Evolutionary conservation across 53 echinoderm and acorn worm genomes (phyloP), one percentile per base, ranked within the genome.

Genomic region (Zoroaster sp.): DNA sequence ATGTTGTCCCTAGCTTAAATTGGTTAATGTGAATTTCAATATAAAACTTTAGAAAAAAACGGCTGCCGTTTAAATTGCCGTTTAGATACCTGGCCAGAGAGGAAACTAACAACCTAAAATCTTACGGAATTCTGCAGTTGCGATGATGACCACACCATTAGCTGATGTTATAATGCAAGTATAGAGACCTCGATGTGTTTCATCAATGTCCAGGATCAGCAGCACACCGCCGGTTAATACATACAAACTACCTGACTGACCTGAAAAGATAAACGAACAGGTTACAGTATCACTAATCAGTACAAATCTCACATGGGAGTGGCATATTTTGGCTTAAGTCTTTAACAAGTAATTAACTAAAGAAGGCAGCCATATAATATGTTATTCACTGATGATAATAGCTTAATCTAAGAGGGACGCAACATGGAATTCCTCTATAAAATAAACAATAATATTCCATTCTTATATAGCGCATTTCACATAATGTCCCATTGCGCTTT

Each of bases 121-220:
- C 93, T 90, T 70, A 93, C 93, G 40, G 13, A 87, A 81, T 0
- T 90, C 74, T 14, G 83, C 93, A 31, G 79, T 66, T 2, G 68
- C 87, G 47, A 78, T 17, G 1, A 93, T 69, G 45, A 79, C 81
- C 41, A 90, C 82, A 17, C 78, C 87, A 53, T 73, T 73, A 25
- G 83, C 78, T 28, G 59, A 72, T 5, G 87, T 87, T 21, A 82
- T 83, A n/a, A 87, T 75, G 75, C 93, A 93, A 18, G 90, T 88
- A 53, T 93, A 93, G 14, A 75, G 71, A 37, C 93, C 93, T 30
- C 88, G 40, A 46, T 93, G 90, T 10, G 68, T 34, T 35, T 75
- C 70, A 39, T 90, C 83, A 77, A 88, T 77, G 0, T 82, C 88
- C 1, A 90, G 83, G 70, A 93, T 93, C 11, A 74, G 73, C 66